Percentiles rank a stretch among this genome's conserved stretches.
Conservation (phyloP, 1,140 invertebrate genomes). For the Lamellibrachia luymesi region DNA sequence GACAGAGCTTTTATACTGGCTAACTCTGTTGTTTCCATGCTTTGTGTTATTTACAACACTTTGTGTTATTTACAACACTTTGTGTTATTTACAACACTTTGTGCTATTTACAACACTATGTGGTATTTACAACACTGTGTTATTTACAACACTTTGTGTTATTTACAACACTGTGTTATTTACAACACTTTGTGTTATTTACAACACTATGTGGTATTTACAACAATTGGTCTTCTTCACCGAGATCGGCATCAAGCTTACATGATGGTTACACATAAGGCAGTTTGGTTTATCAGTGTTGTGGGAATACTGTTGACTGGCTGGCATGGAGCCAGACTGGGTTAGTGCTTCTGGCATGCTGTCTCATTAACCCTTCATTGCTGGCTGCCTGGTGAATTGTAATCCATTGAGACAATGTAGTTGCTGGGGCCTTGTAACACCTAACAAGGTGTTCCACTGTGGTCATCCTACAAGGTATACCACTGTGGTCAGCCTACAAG, state of each 20-base stretch:
- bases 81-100: too few relatives aligned
- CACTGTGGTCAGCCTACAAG: too few relatives aligned
- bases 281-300: background rate
- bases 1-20: background rate
- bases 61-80: background rate
- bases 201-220: background rate
- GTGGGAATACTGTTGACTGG: background rate
- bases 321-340: background rate
- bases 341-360: background rate
- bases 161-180: background rate
- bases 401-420: too few relatives aligned
- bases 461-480: too few relatives aligned
- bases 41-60: background rate
- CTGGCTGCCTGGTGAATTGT: background rate
- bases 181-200: background rate
- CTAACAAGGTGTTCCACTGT: too few relatives aligned
- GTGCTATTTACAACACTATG: too few relatives aligned
- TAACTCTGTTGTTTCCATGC: background rate
- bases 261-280: background rate
- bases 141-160: background rate
- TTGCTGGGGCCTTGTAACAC: too few relatives aligned
- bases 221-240: background rate
- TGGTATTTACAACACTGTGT: too few relatives aligned
- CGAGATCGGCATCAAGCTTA: background rate
- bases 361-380: background rate